These are phyloP conservation scores for Hirundo rustica DNA, from an alignment of 2,797 vertebrate species.

Conservation along the genomic window DNA sequence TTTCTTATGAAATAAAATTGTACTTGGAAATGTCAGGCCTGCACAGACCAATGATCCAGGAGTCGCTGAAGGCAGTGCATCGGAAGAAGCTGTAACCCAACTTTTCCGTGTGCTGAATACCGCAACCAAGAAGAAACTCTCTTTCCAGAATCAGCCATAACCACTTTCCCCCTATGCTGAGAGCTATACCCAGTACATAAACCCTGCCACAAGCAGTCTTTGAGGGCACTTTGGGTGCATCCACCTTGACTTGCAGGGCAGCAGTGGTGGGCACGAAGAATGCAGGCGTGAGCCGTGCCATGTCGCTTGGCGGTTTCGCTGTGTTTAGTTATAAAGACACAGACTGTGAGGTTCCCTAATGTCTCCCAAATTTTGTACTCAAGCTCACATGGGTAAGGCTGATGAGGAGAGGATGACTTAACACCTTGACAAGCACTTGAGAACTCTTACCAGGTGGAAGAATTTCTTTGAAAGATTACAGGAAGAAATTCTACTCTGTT, in stretches of 20 bases:
- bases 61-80: not conserved
- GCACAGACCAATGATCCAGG: not conserved
- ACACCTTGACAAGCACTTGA: not conserved
- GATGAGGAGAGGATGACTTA: not conserved
- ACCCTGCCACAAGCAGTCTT: not conserved
- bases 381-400: not conserved
- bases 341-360: not conserved
- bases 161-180: not conserved
- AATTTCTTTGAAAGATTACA: not conserved
- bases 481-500: not conserved
- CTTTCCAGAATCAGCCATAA: not conserved
- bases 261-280: not conserved
- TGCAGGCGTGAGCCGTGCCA: rapidly evolving
- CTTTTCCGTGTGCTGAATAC: not conserved
- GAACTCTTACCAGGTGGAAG: not conserved
- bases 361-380: not conserved
- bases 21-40: conserved; percentile 31
- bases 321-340: not conserved
- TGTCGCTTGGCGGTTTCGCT: rapidly evolving
- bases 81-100: not conserved
- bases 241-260: not conserved
- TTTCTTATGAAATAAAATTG: conserved; percentile 3
- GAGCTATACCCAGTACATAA: not conserved
- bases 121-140: rapidly evolving
- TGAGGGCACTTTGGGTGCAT: not conserved